Base-by-base conservation (phyloP, 2,113 vertebrate genomes). In the Urocynchramus pylzowi region DNA sequence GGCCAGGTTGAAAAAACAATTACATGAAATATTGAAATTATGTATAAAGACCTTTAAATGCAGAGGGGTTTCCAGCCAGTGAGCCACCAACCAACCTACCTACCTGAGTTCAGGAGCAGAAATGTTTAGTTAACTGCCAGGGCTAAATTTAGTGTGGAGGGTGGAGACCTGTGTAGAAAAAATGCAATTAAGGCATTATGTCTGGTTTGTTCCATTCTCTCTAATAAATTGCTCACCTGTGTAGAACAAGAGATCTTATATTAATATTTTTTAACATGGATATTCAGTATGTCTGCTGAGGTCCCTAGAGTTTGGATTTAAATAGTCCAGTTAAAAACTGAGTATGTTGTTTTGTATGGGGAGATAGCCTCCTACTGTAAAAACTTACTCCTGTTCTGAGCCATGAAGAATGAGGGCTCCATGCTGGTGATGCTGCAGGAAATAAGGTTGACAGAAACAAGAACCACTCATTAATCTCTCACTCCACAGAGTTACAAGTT, bases 1-100 rank as follows among this genome's bases (percentile, higher is more conserved):
- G 24, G 79, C 56, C 81, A 84, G 83, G 54, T 94, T 92, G 81
- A 91, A 90, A 96, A 95, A 84, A 92, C 94, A 97, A 52, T 65
- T 81, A 63, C 5, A 0, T 21, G 78, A 41, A 74, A 60, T 71
- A 53, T 4, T 45, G 75, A 54, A 22, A 27, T 93, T 76, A 61
- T 81, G 87, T 87, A 78, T 60, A 64, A 61, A 65, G 61, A 68
- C 42, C 50, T 92, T 79, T 87, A 95, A 89, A 88, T n/a, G 57
- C 68, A 50, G 53, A 71, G 44, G 42, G 9, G 22, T 68, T 96
- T 92, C 87, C 69, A 94, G 59, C 64, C 76, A 91, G 41, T 11
- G 3, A 87, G 19, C 54, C 71, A 54, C 71, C 30, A 87, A 37
- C 60, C 33, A 70, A 53, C 60, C 50, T 61, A 10, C 64, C 53